phyloP scores from a whole-genome alignment of 2,888 invertebrate genomes.

The Trissolcus brochymenae region DNA sequence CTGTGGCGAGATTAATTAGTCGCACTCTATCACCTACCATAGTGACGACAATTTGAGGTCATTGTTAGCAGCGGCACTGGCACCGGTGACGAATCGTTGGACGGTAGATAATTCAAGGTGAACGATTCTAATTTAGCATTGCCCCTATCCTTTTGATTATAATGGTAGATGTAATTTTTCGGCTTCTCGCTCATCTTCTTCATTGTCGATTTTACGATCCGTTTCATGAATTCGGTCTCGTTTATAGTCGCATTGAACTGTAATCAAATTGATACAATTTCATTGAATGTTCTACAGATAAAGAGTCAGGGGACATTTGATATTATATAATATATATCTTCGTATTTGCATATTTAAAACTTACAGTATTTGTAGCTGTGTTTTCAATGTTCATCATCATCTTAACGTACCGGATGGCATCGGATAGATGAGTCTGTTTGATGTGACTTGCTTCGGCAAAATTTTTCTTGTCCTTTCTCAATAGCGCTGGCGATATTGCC shows the following conservation, averaged over 20 bases:
- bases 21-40: conserved; percentile 47
- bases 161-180: conserved; percentile 47
- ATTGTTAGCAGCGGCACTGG: conserved; percentile 47
- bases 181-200: conserved; percentile 53
- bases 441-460: conserved; percentile 76
- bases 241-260: conserved; percentile 47
- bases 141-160: conserved; percentile 32
- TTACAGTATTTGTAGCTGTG: conserved; percentile 48
- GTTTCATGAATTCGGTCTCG: conserved; percentile 49
- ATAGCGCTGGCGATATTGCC: conserved; percentile 76
- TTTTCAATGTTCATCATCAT: conserved; percentile 58
- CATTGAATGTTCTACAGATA: too few species aligned
- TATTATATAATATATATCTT: too few species aligned
- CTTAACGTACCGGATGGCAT: conserved; percentile 72
- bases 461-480: conserved; percentile 80
- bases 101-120: conserved; percentile 49
- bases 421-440: conserved; percentile 78
- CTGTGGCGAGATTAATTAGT: conserved; percentile 11
- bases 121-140: conserved; percentile 47
- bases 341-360: too few species aligned
- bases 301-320: too few species aligned
- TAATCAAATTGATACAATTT: conserved; percentile 7
- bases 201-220: conserved; percentile 47
- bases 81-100: conserved; percentile 42
- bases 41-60: conserved; percentile 55